Conservation (phyloP, 2,888 invertebrate genomes). For the Cephus rjabovi region DNA sequence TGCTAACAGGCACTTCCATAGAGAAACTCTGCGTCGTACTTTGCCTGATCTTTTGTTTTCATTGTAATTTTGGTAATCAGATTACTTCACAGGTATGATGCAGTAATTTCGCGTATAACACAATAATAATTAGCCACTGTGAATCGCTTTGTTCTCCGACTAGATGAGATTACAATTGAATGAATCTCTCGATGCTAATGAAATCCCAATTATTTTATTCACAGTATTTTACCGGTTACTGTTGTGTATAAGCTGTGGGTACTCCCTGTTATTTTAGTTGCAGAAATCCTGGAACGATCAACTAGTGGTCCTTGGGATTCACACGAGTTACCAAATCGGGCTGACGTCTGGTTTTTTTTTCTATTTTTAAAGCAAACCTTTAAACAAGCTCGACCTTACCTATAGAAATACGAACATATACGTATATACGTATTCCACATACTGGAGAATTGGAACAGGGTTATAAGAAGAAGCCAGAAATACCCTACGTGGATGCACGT, state of each 20-base stretch:
- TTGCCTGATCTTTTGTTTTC: not conserved
- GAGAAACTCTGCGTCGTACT: not conserved
- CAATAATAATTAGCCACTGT: not conserved
- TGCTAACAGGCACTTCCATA: not conserved
- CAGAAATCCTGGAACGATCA: not conserved
- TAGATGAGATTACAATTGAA: too few relatives aligned
- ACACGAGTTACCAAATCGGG: not conserved
- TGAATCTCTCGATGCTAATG: not conserved
- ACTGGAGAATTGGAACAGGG: not conserved
- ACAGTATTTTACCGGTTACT: not conserved
- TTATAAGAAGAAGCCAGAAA: not conserved
- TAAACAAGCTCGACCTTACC: not conserved
- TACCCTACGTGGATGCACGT: not conserved
- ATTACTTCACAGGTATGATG: not conserved
- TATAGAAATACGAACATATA: not conserved
- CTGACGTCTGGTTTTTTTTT: not conserved
- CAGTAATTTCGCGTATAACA: not conserved
- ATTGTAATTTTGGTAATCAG: not conserved
- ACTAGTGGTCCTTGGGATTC: not conserved
- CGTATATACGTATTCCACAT: not conserved
- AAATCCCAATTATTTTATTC: not conserved
- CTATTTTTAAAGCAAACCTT: not conserved
- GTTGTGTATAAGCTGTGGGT: not conserved
- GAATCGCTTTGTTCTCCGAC: not conserved
- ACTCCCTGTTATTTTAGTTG: not conserved